phyloP scores from a whole-genome alignment of 2,888 invertebrate species.

The Pardosa pseudoannulata region DNA sequence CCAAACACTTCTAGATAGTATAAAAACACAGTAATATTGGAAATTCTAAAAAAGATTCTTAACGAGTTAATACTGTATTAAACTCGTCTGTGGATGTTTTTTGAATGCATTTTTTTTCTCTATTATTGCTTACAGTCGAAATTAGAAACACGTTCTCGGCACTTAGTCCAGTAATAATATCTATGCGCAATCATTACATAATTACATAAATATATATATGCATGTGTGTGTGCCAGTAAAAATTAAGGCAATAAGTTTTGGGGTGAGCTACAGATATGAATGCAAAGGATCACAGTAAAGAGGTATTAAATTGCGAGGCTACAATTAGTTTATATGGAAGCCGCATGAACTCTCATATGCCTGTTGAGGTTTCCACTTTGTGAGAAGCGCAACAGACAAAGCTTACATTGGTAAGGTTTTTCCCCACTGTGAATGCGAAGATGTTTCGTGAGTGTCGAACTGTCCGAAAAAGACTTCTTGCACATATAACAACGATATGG shows the following conservation, averaged over 20 bases:
- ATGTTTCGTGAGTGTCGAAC: constrained; percentile 96
- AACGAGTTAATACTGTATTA: too few relatives aligned
- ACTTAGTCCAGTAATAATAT: too few relatives aligned
- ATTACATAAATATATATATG: too few relatives aligned
- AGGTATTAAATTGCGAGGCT: background rate
- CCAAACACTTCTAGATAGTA: too few relatives aligned
- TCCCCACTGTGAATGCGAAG: constrained; percentile 92
- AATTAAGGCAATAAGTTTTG: background rate
- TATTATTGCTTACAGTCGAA: too few relatives aligned
- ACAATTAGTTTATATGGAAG: background rate
- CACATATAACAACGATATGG: constrained; percentile 94
- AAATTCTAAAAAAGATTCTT: too few relatives aligned
- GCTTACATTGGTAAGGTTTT: constrained; percentile 98
- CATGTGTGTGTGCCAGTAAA: too few relatives aligned
- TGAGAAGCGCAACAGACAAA: constrained; percentile 90
- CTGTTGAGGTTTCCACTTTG: constrained; percentile 99
- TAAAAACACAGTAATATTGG: too few relatives aligned
- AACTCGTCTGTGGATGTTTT: too few relatives aligned
- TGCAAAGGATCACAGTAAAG: background rate
- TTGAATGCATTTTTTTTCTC: too few relatives aligned
- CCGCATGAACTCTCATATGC: constrained; percentile 95
- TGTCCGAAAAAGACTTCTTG: constrained; percentile 99
- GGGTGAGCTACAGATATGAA: background rate
- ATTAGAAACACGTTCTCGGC: too few relatives aligned
- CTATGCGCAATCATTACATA: too few relatives aligned